Percentiles rank a stretch among this genome's conserved stretches.
Evolutionary conservation across 2,797 vertebrate genomes (phyloP).

Genomic region (Brachyrhaphis roseni): DNA sequence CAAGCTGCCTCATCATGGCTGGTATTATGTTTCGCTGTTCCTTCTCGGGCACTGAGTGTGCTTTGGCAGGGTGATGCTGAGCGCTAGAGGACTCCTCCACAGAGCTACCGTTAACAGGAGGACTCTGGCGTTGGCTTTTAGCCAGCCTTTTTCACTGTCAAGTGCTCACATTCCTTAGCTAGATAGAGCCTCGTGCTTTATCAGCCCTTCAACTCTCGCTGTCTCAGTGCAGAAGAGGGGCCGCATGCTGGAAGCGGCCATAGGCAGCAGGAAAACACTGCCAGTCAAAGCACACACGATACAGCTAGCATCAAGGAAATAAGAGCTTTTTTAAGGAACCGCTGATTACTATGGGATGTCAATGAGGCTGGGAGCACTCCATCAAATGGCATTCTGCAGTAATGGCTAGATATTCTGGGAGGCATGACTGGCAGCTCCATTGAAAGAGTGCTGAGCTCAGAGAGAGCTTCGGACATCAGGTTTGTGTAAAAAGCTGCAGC

Average conservation of each 20-base stretch:
- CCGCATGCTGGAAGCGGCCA: slow-evolving; percentile 35
- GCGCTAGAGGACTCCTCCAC: slow-evolving; percentile 66
- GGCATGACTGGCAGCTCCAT: slow-evolving; percentile 57
- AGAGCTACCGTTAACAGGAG: slow-evolving; percentile 62
- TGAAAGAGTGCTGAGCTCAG: slow-evolving; percentile 55
- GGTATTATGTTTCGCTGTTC: slow-evolving; percentile 69
- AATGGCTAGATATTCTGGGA: slow-evolving; percentile 29
- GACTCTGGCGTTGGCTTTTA: slow-evolving; percentile 55
- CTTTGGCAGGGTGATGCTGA: slow-evolving; percentile 69
- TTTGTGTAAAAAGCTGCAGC: slow-evolving; percentile 52
- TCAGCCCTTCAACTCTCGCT: slow-evolving; percentile 59
- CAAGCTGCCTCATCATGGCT: slow-evolving; percentile 37
- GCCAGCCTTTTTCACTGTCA: slow-evolving; percentile 68
- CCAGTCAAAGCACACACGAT: slow-evolving; percentile 10
- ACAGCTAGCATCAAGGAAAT: slow-evolving; percentile 16
- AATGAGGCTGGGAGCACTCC: slow-evolving; percentile 22
- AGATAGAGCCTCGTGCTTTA: slow-evolving; percentile 65
- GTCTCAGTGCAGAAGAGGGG: slow-evolving; percentile 28
- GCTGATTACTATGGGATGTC: slow-evolving; percentile 21
- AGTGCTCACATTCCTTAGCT: slow-evolving; percentile 74
- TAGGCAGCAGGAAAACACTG: slow-evolving; percentile 26
- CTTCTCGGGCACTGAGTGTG: slow-evolving; percentile 66
- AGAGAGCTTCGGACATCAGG: slow-evolving; percentile 40
- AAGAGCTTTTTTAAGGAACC: slow-evolving; percentile 16
- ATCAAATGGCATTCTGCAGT: slow-evolving; percentile 42